Conservation (phyloP, 53 echinoderm and acorn worm species). For the Holothuria scabra region DNA sequence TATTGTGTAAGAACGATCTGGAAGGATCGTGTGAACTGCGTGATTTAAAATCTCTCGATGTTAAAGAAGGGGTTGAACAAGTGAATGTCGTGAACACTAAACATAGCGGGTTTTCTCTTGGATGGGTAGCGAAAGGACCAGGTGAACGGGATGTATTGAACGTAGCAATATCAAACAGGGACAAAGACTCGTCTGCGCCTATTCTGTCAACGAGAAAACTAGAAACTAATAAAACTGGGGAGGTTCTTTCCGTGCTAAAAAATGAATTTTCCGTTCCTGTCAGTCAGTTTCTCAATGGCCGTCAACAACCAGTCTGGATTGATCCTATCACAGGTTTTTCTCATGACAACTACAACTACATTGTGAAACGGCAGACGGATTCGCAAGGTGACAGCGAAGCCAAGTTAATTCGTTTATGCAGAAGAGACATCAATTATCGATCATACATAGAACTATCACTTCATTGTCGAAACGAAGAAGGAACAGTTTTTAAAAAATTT, state of each 20-base stretch:
- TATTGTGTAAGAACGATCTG: background rate
- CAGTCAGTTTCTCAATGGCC: no score
- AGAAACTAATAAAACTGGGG: no score
- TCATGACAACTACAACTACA: background rate
- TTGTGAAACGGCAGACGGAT: slow-evolving; percentile 5
- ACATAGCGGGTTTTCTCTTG: background rate
- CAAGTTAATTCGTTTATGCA: slow-evolving; percentile 10
- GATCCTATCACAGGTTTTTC: no score
- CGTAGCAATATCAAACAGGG: no score
- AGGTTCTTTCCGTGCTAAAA: no score
- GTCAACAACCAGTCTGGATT: no score
- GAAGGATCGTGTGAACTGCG: slow-evolving; percentile 13
- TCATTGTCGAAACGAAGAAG: background rate
- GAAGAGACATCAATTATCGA: background rate
- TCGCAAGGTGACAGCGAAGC: background rate
- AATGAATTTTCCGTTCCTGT: no score
- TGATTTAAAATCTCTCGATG: slow-evolving; percentile 1
- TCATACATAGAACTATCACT: slow-evolving; percentile 19
- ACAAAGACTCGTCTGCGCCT: no score
- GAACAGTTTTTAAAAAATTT: background rate
- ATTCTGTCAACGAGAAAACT: no score
- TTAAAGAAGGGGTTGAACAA: background rate
- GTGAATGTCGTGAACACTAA: background rate
- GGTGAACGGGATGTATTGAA: background rate
- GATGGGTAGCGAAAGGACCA: background rate